Percentiles rank a stretch among this genome's conserved stretches.
phyloP scores from a whole-genome alignment of 2,888 invertebrate genomes.

The Spisula solida region DNA sequence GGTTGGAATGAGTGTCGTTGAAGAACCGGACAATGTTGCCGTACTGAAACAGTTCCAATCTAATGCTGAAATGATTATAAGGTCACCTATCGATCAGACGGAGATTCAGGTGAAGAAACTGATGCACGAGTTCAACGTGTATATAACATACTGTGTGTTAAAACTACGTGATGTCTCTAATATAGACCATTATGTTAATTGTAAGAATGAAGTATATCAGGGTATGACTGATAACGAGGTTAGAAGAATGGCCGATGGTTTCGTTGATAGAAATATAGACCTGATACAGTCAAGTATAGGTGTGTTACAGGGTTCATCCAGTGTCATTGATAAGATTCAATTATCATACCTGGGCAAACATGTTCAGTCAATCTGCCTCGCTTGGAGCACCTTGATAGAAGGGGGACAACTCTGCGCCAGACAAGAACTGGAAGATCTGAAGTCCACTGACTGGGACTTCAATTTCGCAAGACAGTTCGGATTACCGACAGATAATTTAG shows the following conservation, averaged over 20 bases:
- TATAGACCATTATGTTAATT: slow-evolving; percentile 61
- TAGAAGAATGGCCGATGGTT: slow-evolving; percentile 48
- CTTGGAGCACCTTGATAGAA: slow-evolving; percentile 71
- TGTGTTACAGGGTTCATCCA: slow-evolving; percentile 31
- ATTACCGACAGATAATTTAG: slow-evolving; percentile 66
- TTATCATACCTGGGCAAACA: slow-evolving; percentile 70
- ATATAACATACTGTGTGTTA: slow-evolving; percentile 77
- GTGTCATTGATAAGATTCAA: slow-evolving; percentile 54
- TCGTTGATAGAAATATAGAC: slow-evolving; percentile 68
- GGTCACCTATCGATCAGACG: slow-evolving; percentile 38
- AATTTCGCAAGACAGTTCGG: slow-evolving; percentile 69
- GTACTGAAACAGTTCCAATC: slow-evolving; percentile 76
- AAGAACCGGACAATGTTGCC: slow-evolving; percentile 63
- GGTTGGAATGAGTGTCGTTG: slow-evolving; percentile 76
- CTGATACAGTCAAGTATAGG: slow-evolving; percentile 63
- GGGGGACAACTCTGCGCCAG: slow-evolving; percentile 70
- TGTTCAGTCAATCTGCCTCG: slow-evolving; percentile 67
- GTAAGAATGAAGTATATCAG: slow-evolving; percentile 42
- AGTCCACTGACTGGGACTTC: slow-evolving; percentile 57
- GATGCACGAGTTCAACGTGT: slow-evolving; percentile 70
- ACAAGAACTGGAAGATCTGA: slow-evolving; percentile 71
- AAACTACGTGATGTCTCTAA: slow-evolving; percentile 71
- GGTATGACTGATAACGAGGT: slow-evolving; percentile 54
- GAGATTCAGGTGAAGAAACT: slow-evolving; percentile 70
- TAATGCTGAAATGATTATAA: slow-evolving; percentile 71